Evolutionary conservation across 2,113 vertebrate species (phyloP).

Genomic region (Laticauda laticaudata): DNA sequence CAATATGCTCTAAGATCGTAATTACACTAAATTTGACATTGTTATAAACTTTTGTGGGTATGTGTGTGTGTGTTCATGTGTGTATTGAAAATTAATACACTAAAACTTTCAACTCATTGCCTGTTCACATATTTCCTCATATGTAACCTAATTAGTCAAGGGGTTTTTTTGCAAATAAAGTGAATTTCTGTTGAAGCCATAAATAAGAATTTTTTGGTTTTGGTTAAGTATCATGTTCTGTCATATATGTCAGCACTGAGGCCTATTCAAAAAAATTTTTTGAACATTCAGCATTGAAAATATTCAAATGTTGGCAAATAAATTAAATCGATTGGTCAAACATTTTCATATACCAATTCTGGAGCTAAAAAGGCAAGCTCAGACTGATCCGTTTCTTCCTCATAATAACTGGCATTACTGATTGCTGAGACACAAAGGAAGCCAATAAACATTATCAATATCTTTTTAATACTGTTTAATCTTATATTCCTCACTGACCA

Average conservation of each 20-base stretch:
- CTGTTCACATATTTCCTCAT: not conserved
- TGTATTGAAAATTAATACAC: not conserved
- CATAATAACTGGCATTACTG: not conserved
- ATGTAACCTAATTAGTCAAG: not conserved
- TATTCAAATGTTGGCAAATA: not conserved
- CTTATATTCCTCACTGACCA: not conserved
- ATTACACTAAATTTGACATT: not conserved
- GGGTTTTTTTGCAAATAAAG: not conserved
- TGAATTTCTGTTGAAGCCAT: not conserved
- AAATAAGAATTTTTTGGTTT: not conserved
- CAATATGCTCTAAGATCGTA: not conserved
- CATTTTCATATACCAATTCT: not conserved
- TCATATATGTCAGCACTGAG: not conserved
- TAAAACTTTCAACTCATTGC: not conserved
- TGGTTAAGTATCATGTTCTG: not conserved
- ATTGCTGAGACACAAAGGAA: not conserved
- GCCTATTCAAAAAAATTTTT: not conserved
- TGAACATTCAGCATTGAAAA: slow-evolving; percentile 7
- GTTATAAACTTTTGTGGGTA: not conserved
- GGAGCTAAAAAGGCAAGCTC: not conserved
- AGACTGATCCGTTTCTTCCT: not conserved
- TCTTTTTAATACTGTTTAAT: not conserved
- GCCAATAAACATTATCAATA: not conserved
- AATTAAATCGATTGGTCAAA: slow-evolving; percentile 36
- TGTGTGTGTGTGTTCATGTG: too few species aligned